Percentiles rank a stretch among this genome's conserved stretches.
Evolutionary conservation across 2,113 vertebrate genomes (phyloP).

Genomic region (Pterocles burchelli): DNA sequence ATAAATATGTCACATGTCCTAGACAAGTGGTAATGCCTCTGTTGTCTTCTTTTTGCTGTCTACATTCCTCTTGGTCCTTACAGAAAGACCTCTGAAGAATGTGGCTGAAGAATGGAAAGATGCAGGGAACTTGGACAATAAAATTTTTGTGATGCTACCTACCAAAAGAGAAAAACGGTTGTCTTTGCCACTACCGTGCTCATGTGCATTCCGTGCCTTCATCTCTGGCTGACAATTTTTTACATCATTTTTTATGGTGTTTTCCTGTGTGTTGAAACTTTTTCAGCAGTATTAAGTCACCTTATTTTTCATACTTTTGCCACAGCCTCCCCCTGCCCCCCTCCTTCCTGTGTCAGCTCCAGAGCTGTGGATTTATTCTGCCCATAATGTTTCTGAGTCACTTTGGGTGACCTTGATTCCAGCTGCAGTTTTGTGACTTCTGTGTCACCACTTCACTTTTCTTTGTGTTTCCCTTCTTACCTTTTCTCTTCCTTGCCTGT

Average conservation of each 20-base stretch:
- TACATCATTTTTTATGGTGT: not conserved
- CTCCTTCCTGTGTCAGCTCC: not conserved
- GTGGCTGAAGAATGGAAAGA: not conserved
- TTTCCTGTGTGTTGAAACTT: not conserved
- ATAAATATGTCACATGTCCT: not conserved
- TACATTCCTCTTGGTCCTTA: not conserved
- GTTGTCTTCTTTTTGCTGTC: not conserved
- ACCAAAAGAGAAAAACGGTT: not conserved
- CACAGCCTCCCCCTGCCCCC: rapidly evolving
- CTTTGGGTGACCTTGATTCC: slow-evolving; percentile 9
- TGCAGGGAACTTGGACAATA: not conserved
- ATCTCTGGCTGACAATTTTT: not conserved
- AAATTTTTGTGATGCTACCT: not conserved
- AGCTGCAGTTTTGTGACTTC: not conserved
- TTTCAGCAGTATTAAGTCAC: not conserved
- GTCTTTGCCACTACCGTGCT: not conserved
- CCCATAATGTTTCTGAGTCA: not conserved
- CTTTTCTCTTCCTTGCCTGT: not conserved
- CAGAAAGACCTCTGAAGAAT: not conserved
- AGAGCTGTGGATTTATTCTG: slow-evolving; percentile 4
- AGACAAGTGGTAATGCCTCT: not conserved
- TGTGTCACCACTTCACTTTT: not conserved
- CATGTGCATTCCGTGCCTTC: not conserved
- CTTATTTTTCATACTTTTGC: not conserved
- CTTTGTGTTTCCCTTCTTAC: not conserved